These are phyloP conservation scores for Eupithecia centaureata DNA, from an alignment of 2,888 invertebrate genomes.

Conservation along the genomic window DNA sequence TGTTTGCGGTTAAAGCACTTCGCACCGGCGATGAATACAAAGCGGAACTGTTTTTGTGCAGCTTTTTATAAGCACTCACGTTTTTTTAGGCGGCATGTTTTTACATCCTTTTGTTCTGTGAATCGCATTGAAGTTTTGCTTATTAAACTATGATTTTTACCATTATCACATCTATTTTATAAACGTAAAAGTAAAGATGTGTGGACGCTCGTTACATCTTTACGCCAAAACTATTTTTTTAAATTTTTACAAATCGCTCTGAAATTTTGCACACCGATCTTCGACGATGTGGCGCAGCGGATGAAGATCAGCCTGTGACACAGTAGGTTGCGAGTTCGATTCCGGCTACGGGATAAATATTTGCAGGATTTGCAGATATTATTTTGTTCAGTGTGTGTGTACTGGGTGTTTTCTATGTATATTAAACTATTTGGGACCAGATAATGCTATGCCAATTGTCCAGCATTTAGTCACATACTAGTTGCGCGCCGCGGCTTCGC, in stretches of 20 bases:
- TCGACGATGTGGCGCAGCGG: too few species aligned
- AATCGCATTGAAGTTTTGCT: not conserved
- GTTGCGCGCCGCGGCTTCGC: too few species aligned
- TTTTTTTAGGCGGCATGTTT: not conserved
- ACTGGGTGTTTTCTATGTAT: too few species aligned
- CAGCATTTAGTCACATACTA: too few species aligned
- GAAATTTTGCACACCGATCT: too few species aligned
- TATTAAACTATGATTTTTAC: not conserved
- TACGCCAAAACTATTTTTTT: not conserved
- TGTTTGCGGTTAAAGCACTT: conserved; percentile 10
- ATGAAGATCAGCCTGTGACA: too few species aligned
- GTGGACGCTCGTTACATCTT: not conserved
- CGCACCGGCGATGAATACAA: conserved; percentile 17
- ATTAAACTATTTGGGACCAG: too few species aligned
- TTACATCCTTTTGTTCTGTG: not conserved
- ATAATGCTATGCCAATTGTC: too few species aligned
- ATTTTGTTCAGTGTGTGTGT: too few species aligned
- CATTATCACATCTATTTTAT: not conserved
- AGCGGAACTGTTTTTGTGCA: conserved; percentile 36
- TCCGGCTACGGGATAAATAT: too few species aligned
- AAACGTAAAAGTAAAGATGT: not conserved
- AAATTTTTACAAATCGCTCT: not conserved
- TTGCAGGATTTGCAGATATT: too few species aligned
- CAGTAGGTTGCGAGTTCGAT: too few species aligned
- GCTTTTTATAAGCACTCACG: conserved; percentile 15